Conservation (phyloP, 2,888 invertebrate genomes). For the Apodemia mormo region DNA sequence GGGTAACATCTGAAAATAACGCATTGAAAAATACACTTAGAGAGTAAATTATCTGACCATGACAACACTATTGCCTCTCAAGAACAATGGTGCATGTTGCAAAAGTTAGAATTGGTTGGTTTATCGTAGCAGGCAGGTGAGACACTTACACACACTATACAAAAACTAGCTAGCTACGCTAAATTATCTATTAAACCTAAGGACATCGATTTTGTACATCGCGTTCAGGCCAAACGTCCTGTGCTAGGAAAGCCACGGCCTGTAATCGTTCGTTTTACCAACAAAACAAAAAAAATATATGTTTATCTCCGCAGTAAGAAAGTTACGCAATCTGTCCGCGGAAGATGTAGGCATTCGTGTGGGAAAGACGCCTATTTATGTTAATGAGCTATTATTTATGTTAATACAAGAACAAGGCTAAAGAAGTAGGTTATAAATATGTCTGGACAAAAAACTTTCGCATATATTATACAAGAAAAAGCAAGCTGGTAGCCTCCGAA, state of each 20-base stretch:
- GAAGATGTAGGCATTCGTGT: not conserved
- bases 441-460: constrained; percentile 3
- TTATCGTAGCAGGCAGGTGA: not conserved
- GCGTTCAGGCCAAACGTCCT: not conserved
- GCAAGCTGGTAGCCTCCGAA: not conserved
- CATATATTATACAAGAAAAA: not conserved
- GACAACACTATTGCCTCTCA: not conserved
- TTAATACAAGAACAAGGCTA: not conserved
- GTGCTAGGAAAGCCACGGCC: not conserved
- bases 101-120: not conserved
- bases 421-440: not conserved
- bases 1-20: not conserved
- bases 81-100: not conserved
- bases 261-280: not conserved
- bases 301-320: not conserved
- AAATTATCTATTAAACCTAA: not conserved
- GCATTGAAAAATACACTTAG: not conserved
- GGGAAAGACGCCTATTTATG: not conserved
- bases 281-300: not conserved
- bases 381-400: not conserved
- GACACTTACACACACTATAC: not conserved
- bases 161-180: not conserved
- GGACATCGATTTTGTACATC: not conserved
- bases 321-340: not conserved
- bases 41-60: not conserved